Base-by-base conservation (phyloP, 92 coral and sea anemone genomes). In the Phenganax stokvisi region DNA sequence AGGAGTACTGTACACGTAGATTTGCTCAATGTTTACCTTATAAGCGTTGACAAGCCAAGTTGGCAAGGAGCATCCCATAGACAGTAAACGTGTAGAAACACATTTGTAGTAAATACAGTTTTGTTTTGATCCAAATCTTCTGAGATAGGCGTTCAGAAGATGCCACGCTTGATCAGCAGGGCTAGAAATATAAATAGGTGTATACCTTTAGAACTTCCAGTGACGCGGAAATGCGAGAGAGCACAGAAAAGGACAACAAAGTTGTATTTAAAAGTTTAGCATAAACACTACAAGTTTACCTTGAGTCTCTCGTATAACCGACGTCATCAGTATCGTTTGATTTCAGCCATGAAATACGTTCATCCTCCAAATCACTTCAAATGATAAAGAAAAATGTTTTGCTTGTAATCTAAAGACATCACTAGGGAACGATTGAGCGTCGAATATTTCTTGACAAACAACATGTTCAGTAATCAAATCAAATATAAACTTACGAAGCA, bases 121-220 rank as follows among this genome's bases (percentile, higher is more conserved):
- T 66, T 94, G 89, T 57, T 81, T 88, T 73, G 93, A 80, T 56
- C 89, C 93, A 62, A 91, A 86, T 75, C 89, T 89, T 51, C 84
- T 91, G 0, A 94, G 88, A 85, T 94, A 94, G 52, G 83, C 67
- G 76, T 87, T 88, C 63, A 94, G 66, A 47, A 94, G 78, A 55
- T 87, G 92, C 98, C 98, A 94, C 7, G 98, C 98, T 86, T 92
- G 98, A 84, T 90, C 97, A 5, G 91, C 91, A 17, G 89, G 87
- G 73, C 98, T 93, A 83, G 1, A 85, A 52, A 53, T 20, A 12
- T 15, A 44, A 44, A 47, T 51, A 25, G 28, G 13, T 13, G 25
- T 13, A 59, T 20, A 59, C 16, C n/a, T 13, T 6, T 13, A 13
- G 16, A 59, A 59, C 16, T 7, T 1, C 16, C 47, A 59, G 65